Evolutionary conservation across 2,888 invertebrate species (phyloP), one percentile per base, ranked within the genome.

Genomic region (Melanchra persicariae): DNA sequence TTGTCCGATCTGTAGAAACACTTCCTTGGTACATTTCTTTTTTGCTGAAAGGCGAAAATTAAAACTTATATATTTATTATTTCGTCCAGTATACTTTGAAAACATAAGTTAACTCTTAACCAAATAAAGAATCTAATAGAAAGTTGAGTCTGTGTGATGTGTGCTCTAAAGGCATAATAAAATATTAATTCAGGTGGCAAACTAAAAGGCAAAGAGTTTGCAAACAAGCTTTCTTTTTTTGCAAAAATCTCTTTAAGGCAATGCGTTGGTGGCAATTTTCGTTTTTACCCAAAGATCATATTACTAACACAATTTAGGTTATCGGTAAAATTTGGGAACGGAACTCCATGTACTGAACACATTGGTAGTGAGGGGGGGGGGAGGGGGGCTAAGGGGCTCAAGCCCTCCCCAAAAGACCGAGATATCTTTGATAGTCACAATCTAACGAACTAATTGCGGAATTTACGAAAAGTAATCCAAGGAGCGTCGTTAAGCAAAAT

Each of bases 1-100:
- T 67, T 62, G 84, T 87, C 85, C 83, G 72, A 80, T 75, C 71
- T 79, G 68, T 81, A 85, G 79, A 84, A 80, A 85, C 77, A 84
- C 82, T 89, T 88, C 89, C 86, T 85, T 75, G 77, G 34, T 80
- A 54, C 60, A 58, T 62, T 52, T 67, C 12, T 57, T 67, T 63
- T 67, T 40, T 17, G 9, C 34, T 59, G 19, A 47, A 37, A 30
- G n/a, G n/a, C n/a, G n/a, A 30, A 30, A 30, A 30, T 59, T 5
- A 37, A 40, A 45, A 67, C 43, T 43, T 17, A 49, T 17, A 49
- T 26, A 54, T 52, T 17, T 1, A 0, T 10, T 22, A 17, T 52
- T 22, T 34, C 3, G 8, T 22, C 2, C 6, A 19, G 12, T n/a
- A 55, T 26, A 30, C 22, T 49, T 19, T 5, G 45, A 30, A 57